A percentile compares a stretch with the other conserved stretches of the same genome.
Evolutionary conservation across 2,888 invertebrate genomes (phyloP).

Genomic region (Caenorhabditis parvicauda): DNA sequence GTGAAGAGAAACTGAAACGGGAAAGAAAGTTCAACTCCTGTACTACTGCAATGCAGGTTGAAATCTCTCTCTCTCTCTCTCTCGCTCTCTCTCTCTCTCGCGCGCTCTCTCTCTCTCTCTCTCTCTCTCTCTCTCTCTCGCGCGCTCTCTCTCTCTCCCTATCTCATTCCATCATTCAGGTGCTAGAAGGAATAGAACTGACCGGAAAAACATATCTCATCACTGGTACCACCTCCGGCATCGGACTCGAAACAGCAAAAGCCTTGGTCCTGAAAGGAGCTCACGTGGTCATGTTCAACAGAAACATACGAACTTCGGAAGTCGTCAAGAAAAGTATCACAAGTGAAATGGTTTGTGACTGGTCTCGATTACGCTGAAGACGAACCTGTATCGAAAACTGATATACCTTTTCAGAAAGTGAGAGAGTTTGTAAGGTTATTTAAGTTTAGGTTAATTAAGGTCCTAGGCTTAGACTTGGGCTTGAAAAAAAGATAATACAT

Average conservation of each 20-base stretch:
- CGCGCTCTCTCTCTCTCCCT: not conserved
- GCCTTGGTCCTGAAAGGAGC: conserved; percentile 66
- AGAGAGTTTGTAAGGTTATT: too few relatives aligned
- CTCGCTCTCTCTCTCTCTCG: not conserved
- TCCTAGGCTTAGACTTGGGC: not conserved
- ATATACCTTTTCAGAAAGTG: too few relatives aligned
- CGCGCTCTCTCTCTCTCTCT: not conserved
- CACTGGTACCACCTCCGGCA: conserved; percentile 50
- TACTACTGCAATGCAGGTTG: conserved; percentile 17
- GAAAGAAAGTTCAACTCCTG: conserved; percentile 18
- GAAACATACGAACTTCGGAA: conserved; percentile 71
- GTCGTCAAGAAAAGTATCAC: conserved; percentile 74
- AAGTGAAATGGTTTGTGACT: conserved; percentile 67
- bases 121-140: not conserved
- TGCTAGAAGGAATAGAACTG: conserved; percentile 41
- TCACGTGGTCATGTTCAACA: conserved; percentile 81
- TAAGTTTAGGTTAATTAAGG: not conserved
- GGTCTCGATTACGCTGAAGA: too few relatives aligned
- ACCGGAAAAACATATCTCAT: conserved; percentile 46
- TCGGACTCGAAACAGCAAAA: conserved; percentile 49
- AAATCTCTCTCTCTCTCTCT: not conserved
- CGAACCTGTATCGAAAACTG: too few relatives aligned
- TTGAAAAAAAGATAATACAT: not conserved
- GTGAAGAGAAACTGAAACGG: conserved; percentile 7
- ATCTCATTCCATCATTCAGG: too few relatives aligned